Evolutionary conservation across 2,888 invertebrate genomes (phyloP).

Genomic region (Pteria penguin): DNA sequence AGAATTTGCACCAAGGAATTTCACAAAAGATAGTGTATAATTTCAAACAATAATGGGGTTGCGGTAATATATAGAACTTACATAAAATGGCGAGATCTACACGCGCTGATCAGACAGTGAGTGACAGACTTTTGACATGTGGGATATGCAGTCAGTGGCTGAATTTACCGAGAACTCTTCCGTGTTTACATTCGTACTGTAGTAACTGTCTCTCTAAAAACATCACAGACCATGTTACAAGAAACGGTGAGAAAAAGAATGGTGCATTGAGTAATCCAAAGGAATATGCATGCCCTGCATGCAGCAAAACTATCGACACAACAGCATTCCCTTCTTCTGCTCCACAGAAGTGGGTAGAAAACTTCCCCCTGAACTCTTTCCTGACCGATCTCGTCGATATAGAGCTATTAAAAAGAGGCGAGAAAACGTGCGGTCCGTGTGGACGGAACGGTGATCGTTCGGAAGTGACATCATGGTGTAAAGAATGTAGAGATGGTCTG

Average conservation of each 20-base stretch:
- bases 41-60: too few relatives aligned
- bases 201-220: conserved; percentile 46
- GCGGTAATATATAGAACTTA: too few relatives aligned
- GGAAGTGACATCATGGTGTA: conserved; percentile 54
- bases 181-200: conserved; percentile 61
- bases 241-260: conserved; percentile 13
- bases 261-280: neutral
- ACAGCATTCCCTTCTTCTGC: conserved; percentile 10
- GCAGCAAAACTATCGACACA: conserved; percentile 18
- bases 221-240: conserved; percentile 41
- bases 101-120: neutral
- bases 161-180: conserved; percentile 49
- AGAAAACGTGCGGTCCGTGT: conserved; percentile 57
- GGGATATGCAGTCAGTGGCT: conserved; percentile 51
- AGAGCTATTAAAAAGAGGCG: conserved; percentile 51
- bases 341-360: conserved; percentile 53
- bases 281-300: conserved; percentile 29
- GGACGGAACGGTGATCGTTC: conserved; percentile 50
- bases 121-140: conserved; percentile 52
- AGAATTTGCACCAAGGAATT: too few relatives aligned
- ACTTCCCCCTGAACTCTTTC: conserved; percentile 57
- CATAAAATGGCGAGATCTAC: too few relatives aligned
- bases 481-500: conserved; percentile 57
- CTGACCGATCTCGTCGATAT: conserved; percentile 55
- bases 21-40: too few relatives aligned